Percentiles rank a stretch among this genome's conserved stretches.
These are phyloP conservation scores for Bombus sibiricus DNA, from an alignment of 1,140 invertebrate species.

Conservation along the genomic window DNA sequence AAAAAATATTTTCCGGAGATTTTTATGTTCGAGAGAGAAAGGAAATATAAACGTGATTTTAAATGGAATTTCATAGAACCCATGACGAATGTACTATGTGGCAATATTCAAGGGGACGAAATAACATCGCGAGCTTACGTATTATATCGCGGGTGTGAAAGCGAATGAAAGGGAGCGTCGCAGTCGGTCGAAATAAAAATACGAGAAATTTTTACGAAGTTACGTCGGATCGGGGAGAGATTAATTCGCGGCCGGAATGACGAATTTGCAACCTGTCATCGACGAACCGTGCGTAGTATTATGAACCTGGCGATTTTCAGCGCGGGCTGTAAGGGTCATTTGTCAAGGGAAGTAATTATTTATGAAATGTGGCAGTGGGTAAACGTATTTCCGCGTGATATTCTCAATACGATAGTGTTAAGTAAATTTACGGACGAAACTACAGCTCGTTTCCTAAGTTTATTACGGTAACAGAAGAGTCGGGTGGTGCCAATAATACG, in stretches of 20 bases:
- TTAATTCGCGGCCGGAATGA: slow-evolving; percentile 42
- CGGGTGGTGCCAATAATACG: background rate
- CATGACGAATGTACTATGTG: background rate
- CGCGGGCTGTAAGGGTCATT: slow-evolving; percentile 23
- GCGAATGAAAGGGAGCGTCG: slow-evolving; percentile 33
- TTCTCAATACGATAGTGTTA: background rate
- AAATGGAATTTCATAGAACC: background rate
- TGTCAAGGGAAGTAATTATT: slow-evolving; percentile 41
- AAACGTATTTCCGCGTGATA: slow-evolving; percentile 28
- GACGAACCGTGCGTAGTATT: slow-evolving; percentile 34
- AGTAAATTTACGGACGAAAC: slow-evolving; percentile 5
- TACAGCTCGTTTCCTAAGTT: slow-evolving; percentile 10
- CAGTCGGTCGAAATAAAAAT: slow-evolving; percentile 36
- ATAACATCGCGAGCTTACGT: slow-evolving; percentile 31
- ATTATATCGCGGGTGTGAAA: slow-evolving; percentile 51
- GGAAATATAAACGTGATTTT: background rate
- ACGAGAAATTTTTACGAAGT: slow-evolving; percentile 1
- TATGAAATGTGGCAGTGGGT: slow-evolving; percentile 18
- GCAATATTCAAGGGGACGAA: slow-evolving; percentile 10
- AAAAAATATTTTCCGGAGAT: background rate
- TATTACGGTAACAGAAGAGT: background rate
- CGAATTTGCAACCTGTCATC: slow-evolving; percentile 44
- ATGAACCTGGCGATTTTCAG: slow-evolving; percentile 38
- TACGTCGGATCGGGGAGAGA: slow-evolving; percentile 27
- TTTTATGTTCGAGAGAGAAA: background rate